Percentiles rank a stretch among this genome's conserved stretches.
phyloP scores from a whole-genome alignment of 2,113 vertebrate species.

The Sula dactylatra region DNA sequence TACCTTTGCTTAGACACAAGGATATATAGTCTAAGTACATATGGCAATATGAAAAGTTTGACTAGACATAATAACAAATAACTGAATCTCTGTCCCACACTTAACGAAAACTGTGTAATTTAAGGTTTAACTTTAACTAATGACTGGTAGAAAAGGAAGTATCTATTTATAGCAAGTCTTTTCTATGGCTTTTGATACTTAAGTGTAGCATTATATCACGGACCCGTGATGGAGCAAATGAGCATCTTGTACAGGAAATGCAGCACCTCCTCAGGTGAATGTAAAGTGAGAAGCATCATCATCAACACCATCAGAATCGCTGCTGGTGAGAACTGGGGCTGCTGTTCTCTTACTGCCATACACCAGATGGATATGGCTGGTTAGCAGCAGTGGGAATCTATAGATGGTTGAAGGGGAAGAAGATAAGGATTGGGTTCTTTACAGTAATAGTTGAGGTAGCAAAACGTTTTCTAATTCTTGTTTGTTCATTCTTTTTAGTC shows the following conservation, averaged over 20 bases:
- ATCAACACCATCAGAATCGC: background rate
- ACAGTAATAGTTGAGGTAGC: background rate
- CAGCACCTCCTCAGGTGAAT: background rate
- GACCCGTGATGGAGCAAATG: background rate
- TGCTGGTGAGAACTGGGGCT: background rate
- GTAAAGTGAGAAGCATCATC: background rate
- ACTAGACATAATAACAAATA: background rate
- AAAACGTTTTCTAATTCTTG: background rate
- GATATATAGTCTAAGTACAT: background rate
- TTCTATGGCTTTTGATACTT: background rate
- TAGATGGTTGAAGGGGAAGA: background rate
- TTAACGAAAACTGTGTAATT: background rate
- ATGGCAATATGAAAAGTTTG: background rate
- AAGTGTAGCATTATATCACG: rapidly evolving
- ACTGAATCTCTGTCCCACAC: background rate
- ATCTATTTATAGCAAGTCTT: background rate
- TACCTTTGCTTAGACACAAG: background rate
- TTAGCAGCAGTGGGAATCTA: background rate
- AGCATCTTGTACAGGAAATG: background rate
- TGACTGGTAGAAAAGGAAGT: background rate
- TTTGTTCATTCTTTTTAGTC: background rate
- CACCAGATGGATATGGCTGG: background rate
- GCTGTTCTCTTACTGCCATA: background rate
- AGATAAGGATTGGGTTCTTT: background rate
- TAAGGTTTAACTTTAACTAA: background rate